Percentiles rank a stretch among this genome's conserved stretches.
phyloP scores from a whole-genome alignment of 2,888 invertebrate species.

The Euplexia lucipara region DNA sequence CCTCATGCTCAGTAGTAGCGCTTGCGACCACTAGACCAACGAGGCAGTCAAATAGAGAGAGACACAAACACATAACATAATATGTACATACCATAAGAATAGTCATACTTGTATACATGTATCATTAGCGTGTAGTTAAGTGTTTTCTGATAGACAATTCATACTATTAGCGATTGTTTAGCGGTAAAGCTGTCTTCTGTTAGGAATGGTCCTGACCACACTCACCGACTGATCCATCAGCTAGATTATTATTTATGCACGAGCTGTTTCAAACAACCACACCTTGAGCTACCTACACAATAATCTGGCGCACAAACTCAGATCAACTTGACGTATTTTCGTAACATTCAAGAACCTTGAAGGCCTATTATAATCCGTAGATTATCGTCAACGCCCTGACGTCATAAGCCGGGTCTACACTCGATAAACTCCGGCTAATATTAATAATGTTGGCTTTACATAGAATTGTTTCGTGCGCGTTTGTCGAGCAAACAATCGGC shows the following conservation, averaged over 20 bases:
- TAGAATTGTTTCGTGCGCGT: slow-evolving; percentile 56
- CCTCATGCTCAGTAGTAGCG: no score
- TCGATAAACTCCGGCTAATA: slow-evolving; percentile 59
- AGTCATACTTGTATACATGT: no score
- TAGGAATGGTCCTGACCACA: background rate
- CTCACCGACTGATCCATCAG: background rate
- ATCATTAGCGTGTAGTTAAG: no score
- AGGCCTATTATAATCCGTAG: slow-evolving; percentile 35
- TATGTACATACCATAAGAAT: no score
- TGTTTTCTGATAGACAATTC: background rate
- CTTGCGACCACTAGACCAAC: no score
- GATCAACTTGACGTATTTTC: slow-evolving; percentile 37
- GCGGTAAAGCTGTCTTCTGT: background rate
- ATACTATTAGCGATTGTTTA: background rate
- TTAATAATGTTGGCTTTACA: slow-evolving; percentile 63
- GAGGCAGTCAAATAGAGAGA: no score
- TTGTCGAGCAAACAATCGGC: slow-evolving; percentile 59
- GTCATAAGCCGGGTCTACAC: slow-evolving; percentile 50
- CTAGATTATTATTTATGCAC: background rate
- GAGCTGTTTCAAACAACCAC: background rate
- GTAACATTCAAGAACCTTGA: slow-evolving; percentile 44
- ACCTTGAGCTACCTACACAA: background rate
- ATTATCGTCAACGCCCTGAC: slow-evolving; percentile 43
- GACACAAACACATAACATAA: no score
- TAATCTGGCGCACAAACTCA: background rate